Base-by-base conservation (phyloP, 1,140 invertebrate species). In the Neuroterus valhalla region DNA sequence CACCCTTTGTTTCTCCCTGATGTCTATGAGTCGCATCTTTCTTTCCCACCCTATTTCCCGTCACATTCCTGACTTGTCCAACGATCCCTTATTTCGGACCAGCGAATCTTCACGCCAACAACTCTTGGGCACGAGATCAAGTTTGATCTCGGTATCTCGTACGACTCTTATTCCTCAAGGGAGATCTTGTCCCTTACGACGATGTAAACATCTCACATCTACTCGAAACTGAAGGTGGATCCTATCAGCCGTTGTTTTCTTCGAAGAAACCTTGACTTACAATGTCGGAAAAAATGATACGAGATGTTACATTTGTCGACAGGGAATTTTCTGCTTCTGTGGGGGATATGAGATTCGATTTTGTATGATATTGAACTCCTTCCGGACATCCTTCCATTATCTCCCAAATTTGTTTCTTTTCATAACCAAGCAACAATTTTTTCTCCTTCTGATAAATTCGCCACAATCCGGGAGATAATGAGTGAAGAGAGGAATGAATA, bases 241-340 rank as follows among this genome's bases (percentile, higher is more conserved):
- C 55, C 55, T 62, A 62, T 62, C 55, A 62, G 55, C 55, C 55
- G 26, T 62, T 62, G 55, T 62, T 62, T 38, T 23, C 31, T 62
- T 62, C 55, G 55, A 6, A 62, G 31, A 62, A 62, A 62, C 31
- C 55, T 23, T 62, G 14, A 23, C 55, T 62, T 62, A 31, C 31
- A 12, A 62, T 26, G n/a, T 62, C 31, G 26, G 23, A 10, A 62
- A 62, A 62, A 15, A 62, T 31, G 55, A 62, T 31, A 62, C 14
- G 21, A 62, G 14, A 62, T 62, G 55, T 62, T 62, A 62, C 55
- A 62, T 62, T 62, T 62, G 55, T 62, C 55, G 31, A 26, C 14
- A 26, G 55, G 15, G 55, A 38, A 62, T 62, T 62, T 62, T 62
- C 55, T 38, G n/a, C 12, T 62, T 26, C 21, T 62, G 15, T 62